Conservation (phyloP, 64 coral and sea anemone genomes). For the Montipora cactus region DNA sequence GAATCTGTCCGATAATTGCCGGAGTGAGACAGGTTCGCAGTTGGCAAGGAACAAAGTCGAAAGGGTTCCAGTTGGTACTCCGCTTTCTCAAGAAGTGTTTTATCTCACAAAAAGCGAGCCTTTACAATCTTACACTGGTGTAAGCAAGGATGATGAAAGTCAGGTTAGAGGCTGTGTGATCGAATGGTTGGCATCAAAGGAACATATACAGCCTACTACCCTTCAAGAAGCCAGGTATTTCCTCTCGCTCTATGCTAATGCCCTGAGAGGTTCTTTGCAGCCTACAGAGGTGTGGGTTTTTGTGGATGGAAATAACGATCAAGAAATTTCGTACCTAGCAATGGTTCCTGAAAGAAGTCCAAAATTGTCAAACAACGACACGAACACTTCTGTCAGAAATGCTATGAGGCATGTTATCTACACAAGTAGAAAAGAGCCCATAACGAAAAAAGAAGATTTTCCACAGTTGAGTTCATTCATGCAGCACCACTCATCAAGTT, state of each 20-base stretch:
- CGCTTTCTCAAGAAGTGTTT: constrained; percentile 80
- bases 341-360: constrained; percentile 33
- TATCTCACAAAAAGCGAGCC: constrained; percentile 72
- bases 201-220: constrained; percentile 28
- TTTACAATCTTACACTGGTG: constrained; percentile 58
- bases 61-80: constrained; percentile 82
- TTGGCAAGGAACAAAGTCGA: constrained; percentile 53
- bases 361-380: constrained; percentile 32
- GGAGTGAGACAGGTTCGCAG: not conserved
- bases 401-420: constrained; percentile 17
- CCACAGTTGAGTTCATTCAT: constrained; percentile 59
- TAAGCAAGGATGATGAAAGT: constrained; percentile 7
- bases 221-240: constrained; percentile 77
- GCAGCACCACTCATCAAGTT: constrained; percentile 31
- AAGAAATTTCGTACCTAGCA: constrained; percentile 55
- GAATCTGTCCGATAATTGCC: not conserved
- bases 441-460: constrained; percentile 63
- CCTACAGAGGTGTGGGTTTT: constrained; percentile 56
- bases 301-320: constrained; percentile 51
- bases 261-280: constrained; percentile 34
- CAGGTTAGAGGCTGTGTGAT: constrained; percentile 7
- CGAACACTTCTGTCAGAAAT: constrained; percentile 32
- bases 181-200: constrained; percentile 52
- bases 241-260: constrained; percentile 63
- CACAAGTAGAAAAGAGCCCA: constrained; percentile 9